Evolutionary conservation across 2,113 vertebrate species (phyloP), one percentile per base, ranked within the genome.

Genomic region (Psilopsiagon aymara): DNA sequence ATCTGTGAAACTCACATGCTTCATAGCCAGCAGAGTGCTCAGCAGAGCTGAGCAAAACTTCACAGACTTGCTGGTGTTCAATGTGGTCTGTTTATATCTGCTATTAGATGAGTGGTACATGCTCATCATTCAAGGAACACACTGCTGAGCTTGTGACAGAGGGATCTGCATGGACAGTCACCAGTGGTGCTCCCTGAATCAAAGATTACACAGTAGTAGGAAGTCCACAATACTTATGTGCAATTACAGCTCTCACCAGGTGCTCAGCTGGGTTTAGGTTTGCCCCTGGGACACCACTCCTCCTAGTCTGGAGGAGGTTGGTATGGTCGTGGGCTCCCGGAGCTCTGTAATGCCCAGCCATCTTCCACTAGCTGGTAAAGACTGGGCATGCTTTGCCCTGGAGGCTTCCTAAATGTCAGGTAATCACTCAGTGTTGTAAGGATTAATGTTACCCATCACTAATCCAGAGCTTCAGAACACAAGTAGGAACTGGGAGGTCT

Each of bases 261-360:
- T 49, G 29, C 39, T 68, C 17, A 9, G 5, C 5, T 67, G 25
- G 8, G 9, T 53, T n/a, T 64, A 31, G n/a, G 6, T 9, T 8
- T 49, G 13, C 6, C 23, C 21, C 19, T 7, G 28, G 55, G 43
- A 11, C 23, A 43, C 15, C 13, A 7, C 5, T 70, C 7, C 29
- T 68, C 35, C 67, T 71, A 15, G 2, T 28, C 71, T 59, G 44
- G 27, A 67, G 52, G 24, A 77, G 15, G 2, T 5, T 66, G 9
- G 3, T 21, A 17, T 2, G 3, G 12, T 68, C 43, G 18, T 4
- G 0, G 12, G 10, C 28, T 49, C n/a, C 1, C 0, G 13, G 24
- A 77, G 18, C 14, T 59, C 20, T 31, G n/a, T n/a, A 28, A 17
- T 3, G 3, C 33, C 15, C 25, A 57, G 24, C 10, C 13, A 4